Evolutionary conservation across 2,888 invertebrate genomes (phyloP), one percentile per base, ranked within the genome.

Genomic region (Suillia variegata): DNA sequence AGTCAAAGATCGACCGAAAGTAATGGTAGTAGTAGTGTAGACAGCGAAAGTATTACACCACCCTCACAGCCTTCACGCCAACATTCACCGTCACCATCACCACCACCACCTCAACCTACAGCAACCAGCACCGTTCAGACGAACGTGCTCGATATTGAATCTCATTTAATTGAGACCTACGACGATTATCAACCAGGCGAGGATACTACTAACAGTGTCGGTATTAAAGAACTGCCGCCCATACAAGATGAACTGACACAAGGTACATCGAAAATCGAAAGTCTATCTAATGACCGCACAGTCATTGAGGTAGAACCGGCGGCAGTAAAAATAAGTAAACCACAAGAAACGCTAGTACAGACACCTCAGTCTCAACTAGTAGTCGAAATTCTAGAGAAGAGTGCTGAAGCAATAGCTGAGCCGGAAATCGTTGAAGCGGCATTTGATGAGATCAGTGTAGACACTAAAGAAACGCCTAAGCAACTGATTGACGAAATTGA

Each of bases 141-240:
- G 52, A 59, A 69, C 53, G 38, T 38, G 38, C 38, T 38, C n/a
- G 38, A 38, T 38, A 38, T 79, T 51, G 80, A 81, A 70, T 81
- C 81, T 62, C 80, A 81, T 70, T 70, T 81, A 24, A 81, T 81
- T 58, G 80, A 81, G 76, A 77, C 77, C 63, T 74, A 74, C 56
- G 71, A 73, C 61, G 72, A 73, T 59, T 67, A 65, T 57, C 65
- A 68, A 59, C 67, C 73, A 8, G 67, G 68, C 53, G 71, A 69
- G 52, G 70, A 73, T 56, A n/a, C n/a, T n/a, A n/a, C n/a, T n/a
- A n/a, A n/a, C n/a, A 78, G 80, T 64, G 76, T 80, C 51, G 76
- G 76, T 56, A 79, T 80, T 26, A 76, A 75, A 47, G 81, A 81
- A 61, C 60, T 80, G 33, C 66, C 73, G 3, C 78, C 80, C 55